Base-by-base conservation (phyloP, 2,888 invertebrate species). In the Dusona sp. region DNA sequence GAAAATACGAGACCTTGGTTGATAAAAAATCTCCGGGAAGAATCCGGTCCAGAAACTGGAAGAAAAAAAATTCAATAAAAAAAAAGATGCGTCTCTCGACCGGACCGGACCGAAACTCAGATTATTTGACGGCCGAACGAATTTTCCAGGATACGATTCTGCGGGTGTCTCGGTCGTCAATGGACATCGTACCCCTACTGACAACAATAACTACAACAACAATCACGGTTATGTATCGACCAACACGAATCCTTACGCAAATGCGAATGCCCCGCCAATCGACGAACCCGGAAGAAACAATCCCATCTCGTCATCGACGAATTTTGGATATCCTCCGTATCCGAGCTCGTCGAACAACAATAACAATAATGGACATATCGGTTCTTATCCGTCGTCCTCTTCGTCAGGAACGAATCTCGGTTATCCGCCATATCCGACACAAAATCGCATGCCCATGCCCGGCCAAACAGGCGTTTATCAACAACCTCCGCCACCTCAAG, bases 61-160 rank as follows among this genome's bases (percentile, higher is more conserved):
- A 22, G 16, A 33, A 42, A 51, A 36, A 33, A 29, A 29, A 33
- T 19, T 16, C 7, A 19, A n/a, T 33, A 45, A 13, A 48, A 22
- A 54, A 78, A 72, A 75, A 54, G 22, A 42, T 8, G 1, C 51
- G 64, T 36, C 36, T 57, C 42, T 29, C 22, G 38, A 67, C 42
- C 36, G 54, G 67, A 29, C 42, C n/a, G 16, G 38, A 67, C 42
- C 36, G 54, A 54, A 29, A 22, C 36, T n/a, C 36, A 36, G 57
- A 42, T 77, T 36, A 38, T 51, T 74, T 54, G 57, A 61, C 45
- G 73, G 51, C 45, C 84, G 65, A 65, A 29, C 36, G 11, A 67
- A 65, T 89, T 90, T 94, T 94, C 87, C 92, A 94, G 94, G 91
- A 79, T 93, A 90, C 89, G 93, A 93, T 68, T 93, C 94, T 3